Percentiles rank a stretch among this genome's conserved stretches.
Conservation (phyloP, 2,113 vertebrate genomes). For the Martes martes region DNA sequence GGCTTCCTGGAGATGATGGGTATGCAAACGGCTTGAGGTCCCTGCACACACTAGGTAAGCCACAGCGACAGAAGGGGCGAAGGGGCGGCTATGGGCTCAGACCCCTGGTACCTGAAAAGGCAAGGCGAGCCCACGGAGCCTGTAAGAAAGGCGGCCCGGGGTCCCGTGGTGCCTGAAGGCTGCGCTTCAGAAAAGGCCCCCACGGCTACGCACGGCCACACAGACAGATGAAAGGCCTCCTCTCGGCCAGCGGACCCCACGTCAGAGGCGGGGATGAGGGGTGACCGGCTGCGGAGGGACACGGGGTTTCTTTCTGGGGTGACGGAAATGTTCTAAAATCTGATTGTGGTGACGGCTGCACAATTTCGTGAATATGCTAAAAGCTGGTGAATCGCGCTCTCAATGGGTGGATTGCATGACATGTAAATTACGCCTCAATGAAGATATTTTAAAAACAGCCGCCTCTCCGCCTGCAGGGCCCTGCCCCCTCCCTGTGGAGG, state of each 20-base stretch:
- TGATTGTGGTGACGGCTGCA: fast-evolving
- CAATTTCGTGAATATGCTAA: fast-evolving
- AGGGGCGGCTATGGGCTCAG: neutral
- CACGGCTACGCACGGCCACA: fast-evolving
- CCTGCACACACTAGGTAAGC: neutral
- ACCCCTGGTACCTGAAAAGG: neutral
- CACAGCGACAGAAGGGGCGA: fast-evolving
- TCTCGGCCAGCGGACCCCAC: fast-evolving
- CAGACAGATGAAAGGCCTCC: fast-evolving
- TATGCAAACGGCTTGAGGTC: fast-evolving
- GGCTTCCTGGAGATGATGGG: neutral
- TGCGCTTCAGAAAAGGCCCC: neutral
- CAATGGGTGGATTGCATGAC: fast-evolving
- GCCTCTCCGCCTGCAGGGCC: neutral
- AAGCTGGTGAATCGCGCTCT: neutral
- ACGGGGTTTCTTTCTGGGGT: neutral
- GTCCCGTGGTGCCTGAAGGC: fast-evolving
- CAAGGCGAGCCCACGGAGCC: no score
- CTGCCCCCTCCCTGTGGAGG: neutral
- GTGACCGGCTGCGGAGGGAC: neutral
- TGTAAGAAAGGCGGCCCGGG: neutral
- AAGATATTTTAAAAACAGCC: neutral
- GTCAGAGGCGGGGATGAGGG: fast-evolving
- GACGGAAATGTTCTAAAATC: neutral
- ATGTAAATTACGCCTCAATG: neutral